Evolutionary conservation across 1,140 invertebrate species (phyloP).

Genomic region (Eulimnadia texana): DNA sequence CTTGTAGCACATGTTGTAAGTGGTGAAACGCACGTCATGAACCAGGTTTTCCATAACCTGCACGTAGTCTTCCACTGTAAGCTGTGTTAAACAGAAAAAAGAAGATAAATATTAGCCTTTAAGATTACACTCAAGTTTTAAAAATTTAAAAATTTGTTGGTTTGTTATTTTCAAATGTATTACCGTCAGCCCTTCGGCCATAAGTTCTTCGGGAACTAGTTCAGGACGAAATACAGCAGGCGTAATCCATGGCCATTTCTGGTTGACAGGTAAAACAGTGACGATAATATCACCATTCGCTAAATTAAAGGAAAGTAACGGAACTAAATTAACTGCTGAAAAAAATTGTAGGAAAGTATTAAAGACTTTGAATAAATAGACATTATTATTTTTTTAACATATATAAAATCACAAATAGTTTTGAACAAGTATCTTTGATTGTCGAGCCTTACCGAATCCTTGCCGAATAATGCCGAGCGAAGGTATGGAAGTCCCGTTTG

Average conservation of each 20-base stretch:
- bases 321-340: conserved; percentile 1
- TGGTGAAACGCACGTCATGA: conserved; percentile 77
- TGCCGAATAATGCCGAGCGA: conserved; percentile 30
- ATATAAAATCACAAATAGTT: background rate
- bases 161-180: conserved; percentile 25
- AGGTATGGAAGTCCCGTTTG: conserved; percentile 16
- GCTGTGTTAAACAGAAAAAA: conserved; percentile 36
- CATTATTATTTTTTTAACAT: background rate
- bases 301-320: conserved; percentile 30
- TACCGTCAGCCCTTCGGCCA: conserved; percentile 82
- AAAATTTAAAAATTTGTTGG: background rate
- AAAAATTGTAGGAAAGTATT: background rate
- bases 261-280: conserved; percentile 73
- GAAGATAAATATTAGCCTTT: conserved; percentile 16
- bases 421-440: background rate
- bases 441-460: conserved; percentile 38
- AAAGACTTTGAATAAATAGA: background rate
- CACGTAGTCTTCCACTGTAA: conserved; percentile 90
- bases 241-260: conserved; percentile 79
- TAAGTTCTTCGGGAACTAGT: conserved; percentile 82
- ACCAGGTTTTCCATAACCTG: conserved; percentile 80
- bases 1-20: conserved; percentile 88
- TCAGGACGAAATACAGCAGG: conserved; percentile 80
- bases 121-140: background rate
- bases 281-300: conserved; percentile 87